Conservation (phyloP, 2,113 vertebrate genomes). For the Isurus oxyrinchus region DNA sequence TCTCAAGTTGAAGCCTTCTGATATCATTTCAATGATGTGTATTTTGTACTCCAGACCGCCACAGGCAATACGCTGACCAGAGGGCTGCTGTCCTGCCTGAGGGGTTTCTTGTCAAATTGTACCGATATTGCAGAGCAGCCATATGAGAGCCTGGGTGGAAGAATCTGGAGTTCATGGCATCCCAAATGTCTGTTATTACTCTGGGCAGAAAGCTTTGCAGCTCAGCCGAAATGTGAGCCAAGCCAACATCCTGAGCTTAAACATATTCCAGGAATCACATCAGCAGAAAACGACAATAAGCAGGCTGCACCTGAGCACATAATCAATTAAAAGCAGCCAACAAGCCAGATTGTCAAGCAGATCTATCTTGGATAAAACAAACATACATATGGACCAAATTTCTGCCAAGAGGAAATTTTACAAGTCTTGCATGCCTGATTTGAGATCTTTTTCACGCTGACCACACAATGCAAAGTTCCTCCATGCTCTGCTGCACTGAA, state of each 20-base stretch:
- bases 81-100: slow-evolving; percentile 2
- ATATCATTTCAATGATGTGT: slow-evolving; percentile 23
- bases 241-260: background rate
- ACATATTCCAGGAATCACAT: background rate
- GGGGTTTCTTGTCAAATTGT: background rate
- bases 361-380: background rate
- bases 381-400: background rate
- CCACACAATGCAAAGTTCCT: background rate
- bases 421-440: background rate
- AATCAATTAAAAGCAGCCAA: background rate
- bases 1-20: background rate
- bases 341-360: background rate
- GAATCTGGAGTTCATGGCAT: background rate
- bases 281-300: background rate
- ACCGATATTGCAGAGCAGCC: background rate
- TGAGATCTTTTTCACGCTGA: background rate
- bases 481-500: background rate
- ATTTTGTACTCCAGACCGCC: background rate
- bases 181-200: background rate
- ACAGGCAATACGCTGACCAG: background rate
- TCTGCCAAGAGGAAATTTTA: background rate
- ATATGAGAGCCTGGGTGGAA: background rate
- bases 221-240: background rate
- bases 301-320: slow-evolving; percentile 4
- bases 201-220: background rate